A percentile compares a stretch with the other conserved stretches of the same genome.
Evolutionary conservation across 2,797 vertebrate genomes (phyloP).

Genomic region (Rhincodon typus): DNA sequence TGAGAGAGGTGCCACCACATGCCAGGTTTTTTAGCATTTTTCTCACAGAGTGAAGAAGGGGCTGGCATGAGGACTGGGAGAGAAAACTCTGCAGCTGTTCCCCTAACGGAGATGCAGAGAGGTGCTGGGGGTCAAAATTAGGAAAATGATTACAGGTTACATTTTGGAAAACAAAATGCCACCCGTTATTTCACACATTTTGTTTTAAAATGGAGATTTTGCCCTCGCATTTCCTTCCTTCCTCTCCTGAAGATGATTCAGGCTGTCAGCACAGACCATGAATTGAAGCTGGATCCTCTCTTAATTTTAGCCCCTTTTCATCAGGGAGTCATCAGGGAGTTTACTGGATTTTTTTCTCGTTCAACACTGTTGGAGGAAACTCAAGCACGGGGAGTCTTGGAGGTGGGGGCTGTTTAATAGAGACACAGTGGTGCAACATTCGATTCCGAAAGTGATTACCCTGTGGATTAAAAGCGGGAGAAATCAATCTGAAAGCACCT

Average conservation of each 20-base stretch:
- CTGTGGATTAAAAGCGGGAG: background rate
- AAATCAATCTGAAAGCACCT: background rate
- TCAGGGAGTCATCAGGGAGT: background rate
- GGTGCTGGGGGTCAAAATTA: background rate
- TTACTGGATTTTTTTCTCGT: background rate
- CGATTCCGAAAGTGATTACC: background rate
- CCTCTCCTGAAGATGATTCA: too few relatives aligned
- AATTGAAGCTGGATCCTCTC: background rate
- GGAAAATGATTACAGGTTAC: background rate
- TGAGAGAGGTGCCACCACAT: background rate
- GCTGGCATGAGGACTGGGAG: background rate
- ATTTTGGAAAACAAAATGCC: background rate
- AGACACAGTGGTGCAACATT: background rate
- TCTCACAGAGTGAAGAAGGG: background rate
- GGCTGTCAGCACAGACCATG: background rate
- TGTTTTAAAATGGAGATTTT: background rate
- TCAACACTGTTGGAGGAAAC: background rate
- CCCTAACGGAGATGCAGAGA: background rate
- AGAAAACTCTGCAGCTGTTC: background rate
- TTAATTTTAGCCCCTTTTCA: background rate
- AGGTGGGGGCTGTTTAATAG: background rate
- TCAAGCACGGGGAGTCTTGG: background rate
- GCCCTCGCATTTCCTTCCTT: background rate
- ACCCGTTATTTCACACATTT: background rate
- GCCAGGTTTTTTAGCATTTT: background rate